Percentiles rank a stretch among this genome's conserved stretches.
Conservation (phyloP, 2,113 vertebrate genomes). For the Australoheros scitulus region DNA sequence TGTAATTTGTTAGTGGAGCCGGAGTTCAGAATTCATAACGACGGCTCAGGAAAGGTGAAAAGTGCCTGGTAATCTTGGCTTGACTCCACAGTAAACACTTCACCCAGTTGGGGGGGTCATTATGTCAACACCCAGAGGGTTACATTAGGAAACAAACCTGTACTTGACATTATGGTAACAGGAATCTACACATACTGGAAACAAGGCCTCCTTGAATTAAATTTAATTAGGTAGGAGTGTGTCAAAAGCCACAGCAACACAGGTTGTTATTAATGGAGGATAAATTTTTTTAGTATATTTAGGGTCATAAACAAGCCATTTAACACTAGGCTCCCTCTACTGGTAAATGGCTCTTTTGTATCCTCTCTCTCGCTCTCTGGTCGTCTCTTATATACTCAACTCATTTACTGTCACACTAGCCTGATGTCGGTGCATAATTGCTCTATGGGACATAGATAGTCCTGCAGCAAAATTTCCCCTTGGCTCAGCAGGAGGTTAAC, state of each 20-base stretch:
- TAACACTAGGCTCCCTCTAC: slow-evolving; percentile 55
- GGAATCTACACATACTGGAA: slow-evolving; percentile 12
- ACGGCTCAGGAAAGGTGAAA: slow-evolving; percentile 52
- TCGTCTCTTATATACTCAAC: slow-evolving; percentile 5
- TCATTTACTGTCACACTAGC: slow-evolving; percentile 51
- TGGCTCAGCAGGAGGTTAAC: slow-evolving; percentile 66
- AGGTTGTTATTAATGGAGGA: slow-evolving; percentile 40
- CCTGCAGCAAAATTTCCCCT: slow-evolving; percentile 43
- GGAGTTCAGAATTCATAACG: background rate
- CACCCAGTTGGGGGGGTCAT: slow-evolving; percentile 35
- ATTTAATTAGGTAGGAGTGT: slow-evolving; percentile 52
- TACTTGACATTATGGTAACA: slow-evolving; percentile 55
- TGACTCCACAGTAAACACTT: slow-evolving; percentile 51
- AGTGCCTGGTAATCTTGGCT: slow-evolving; percentile 60
- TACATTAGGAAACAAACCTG: slow-evolving; percentile 33
- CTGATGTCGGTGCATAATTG: slow-evolving; percentile 66
- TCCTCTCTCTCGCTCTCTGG: background rate
- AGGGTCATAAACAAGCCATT: slow-evolving; percentile 50
- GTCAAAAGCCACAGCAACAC: slow-evolving; percentile 19
- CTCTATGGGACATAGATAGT: slow-evolving; percentile 55
- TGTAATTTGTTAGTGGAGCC: background rate
- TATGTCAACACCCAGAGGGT: slow-evolving; percentile 53
- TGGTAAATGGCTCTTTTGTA: slow-evolving; percentile 56
- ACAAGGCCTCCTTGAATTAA: slow-evolving; percentile 33
- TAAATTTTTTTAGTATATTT: slow-evolving; percentile 15